These are phyloP conservation scores for Megalopta genalis DNA, from an alignment of 1,140 invertebrate genomes.

Conservation along the genomic window DNA sequence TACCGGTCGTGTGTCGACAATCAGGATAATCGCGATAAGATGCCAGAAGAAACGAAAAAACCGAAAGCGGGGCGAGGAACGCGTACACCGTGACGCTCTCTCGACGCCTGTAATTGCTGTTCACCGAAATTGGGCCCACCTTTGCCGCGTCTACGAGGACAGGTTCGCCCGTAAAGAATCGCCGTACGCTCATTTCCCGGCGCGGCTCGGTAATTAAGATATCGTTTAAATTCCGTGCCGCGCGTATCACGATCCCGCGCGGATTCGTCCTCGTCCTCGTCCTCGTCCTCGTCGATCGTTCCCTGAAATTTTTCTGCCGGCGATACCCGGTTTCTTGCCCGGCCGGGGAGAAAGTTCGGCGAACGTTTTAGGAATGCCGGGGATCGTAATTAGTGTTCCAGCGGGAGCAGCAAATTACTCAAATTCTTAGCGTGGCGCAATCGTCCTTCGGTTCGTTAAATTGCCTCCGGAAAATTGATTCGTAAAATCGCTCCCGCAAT, in stretches of 20 bases:
- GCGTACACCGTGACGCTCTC: not conserved
- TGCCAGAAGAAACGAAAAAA: not conserved
- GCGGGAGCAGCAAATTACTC: no score
- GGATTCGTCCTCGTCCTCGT: no score
- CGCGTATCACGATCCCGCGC: no score
- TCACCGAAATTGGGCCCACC: constrained; percentile 49
- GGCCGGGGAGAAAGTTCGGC: no score
- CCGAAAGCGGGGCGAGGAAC: not conserved
- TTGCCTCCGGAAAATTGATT: no score
- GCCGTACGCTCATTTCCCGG: not conserved
- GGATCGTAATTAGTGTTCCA: not conserved
- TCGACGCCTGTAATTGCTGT: constrained; percentile 51
- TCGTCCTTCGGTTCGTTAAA: no score
- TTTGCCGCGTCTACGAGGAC: constrained; percentile 34
- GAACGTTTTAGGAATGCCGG: no score
- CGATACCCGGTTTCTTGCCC: not conserved
- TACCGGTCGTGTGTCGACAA: constrained; percentile 24
- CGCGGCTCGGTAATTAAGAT: constrained; percentile 51
- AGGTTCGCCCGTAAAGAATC: not conserved
- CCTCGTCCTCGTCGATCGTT: not conserved
- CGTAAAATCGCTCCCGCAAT: no score
- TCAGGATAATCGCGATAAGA: constrained; percentile 57
- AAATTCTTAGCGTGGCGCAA: no score
- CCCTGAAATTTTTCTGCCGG: not conserved
- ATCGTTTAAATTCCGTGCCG: constrained; percentile 39